Conservation (phyloP, 2,888 invertebrate genomes). For the Palloptera scutellata region DNA sequence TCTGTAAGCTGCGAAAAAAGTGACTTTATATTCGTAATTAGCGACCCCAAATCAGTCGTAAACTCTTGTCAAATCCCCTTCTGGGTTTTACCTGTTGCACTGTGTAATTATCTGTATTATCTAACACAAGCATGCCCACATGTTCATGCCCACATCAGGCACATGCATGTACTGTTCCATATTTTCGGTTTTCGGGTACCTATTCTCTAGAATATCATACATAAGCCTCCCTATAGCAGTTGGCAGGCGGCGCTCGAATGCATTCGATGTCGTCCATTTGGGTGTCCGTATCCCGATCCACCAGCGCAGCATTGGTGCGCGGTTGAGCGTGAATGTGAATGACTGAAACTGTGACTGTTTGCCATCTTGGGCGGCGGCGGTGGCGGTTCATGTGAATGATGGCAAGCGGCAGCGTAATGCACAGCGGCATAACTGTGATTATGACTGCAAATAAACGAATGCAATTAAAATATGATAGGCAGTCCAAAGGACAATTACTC, state of each 20-base stretch:
- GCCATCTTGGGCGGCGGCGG: constrained; percentile 47
- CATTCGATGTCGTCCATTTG: constrained; percentile 58
- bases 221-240: constrained; percentile 52
- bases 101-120: no score
- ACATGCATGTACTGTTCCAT: background rate
- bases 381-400: constrained; percentile 46
- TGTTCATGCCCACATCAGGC: no score
- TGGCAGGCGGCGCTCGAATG: constrained; percentile 61
- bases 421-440: constrained; percentile 45
- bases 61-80: no score
- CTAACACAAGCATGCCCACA: no score
- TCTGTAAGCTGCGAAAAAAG: no score
- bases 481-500: background rate
- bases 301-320: constrained; percentile 61
- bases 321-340: constrained; percentile 51
- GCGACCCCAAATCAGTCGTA: no score
- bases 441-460: constrained; percentile 36
- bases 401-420: constrained; percentile 41
- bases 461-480: background rate
- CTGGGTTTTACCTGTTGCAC: no score
- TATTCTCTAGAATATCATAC: background rate
- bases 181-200: background rate
- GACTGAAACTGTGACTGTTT: constrained; percentile 62
- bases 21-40: no score
- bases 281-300: constrained; percentile 51